A percentile compares a stretch with the other conserved stretches of the same genome.
These are phyloP conservation scores for Bombus superbus DNA, from an alignment of 1,140 invertebrate species.

Conservation along the genomic window DNA sequence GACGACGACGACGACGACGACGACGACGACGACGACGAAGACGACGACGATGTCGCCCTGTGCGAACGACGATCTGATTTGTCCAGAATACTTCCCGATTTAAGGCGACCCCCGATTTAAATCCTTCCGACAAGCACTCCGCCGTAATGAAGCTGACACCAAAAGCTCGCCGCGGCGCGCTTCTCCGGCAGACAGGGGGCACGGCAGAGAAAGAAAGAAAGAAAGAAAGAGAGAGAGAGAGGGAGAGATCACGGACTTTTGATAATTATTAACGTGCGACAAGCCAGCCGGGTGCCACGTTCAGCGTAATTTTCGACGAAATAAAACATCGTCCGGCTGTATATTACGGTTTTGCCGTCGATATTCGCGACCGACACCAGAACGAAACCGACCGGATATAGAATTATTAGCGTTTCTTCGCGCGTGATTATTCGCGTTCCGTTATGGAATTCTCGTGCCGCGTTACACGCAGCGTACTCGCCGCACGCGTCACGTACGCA, in stretches of 20 bases:
- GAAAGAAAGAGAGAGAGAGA: background rate
- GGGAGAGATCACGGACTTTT: background rate
- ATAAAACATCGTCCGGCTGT: slow-evolving; percentile 12
- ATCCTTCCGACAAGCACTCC: slow-evolving; percentile 36
- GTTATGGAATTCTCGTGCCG: slow-evolving; percentile 32
- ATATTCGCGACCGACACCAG: background rate
- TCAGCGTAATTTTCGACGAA: slow-evolving; percentile 6
- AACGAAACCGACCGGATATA: background rate
- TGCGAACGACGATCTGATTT: slow-evolving; percentile 52
- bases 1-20: slow-evolving; percentile 17
- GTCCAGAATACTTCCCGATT: slow-evolving; percentile 54
- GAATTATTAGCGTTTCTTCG: slow-evolving; percentile 29
- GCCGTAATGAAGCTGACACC: slow-evolving; percentile 51
- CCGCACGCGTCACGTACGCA: background rate
- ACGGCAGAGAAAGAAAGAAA: no score
- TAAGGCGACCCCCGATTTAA: slow-evolving; percentile 47
- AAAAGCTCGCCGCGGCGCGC: slow-evolving; percentile 18
- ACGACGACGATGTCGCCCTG: slow-evolving; percentile 13
- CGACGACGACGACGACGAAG: background rate
- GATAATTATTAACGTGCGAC: slow-evolving; percentile 19
- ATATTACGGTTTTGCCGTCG: slow-evolving; percentile 5
- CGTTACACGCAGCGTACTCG: background rate
- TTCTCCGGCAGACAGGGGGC: background rate
- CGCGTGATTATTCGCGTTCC: slow-evolving; percentile 14
- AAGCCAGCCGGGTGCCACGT: background rate